A percentile compares a stretch with the other conserved stretches of the same genome.
Conservation (phyloP, 2,797 vertebrate species). For the Sebastes minor region DNA sequence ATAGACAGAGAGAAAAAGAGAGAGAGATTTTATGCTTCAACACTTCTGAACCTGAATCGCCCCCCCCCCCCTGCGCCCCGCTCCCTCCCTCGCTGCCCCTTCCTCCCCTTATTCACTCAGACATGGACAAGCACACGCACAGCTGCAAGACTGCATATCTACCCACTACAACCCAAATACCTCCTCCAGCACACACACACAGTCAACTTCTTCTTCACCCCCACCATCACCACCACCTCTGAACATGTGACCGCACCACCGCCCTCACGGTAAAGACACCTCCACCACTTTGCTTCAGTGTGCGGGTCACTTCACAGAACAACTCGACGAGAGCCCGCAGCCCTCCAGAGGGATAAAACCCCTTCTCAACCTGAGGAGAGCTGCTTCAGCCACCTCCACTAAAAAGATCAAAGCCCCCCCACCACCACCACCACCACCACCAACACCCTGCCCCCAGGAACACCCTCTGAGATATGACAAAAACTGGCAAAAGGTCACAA, state of each 20-base stretch:
- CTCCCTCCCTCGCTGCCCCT: conserved; percentile 6
- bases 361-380: conserved; percentile 59
- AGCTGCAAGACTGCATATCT: conserved; percentile 70
- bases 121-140: conserved; percentile 70
- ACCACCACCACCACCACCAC: not conserved
- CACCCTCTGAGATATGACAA: conserved; percentile 37
- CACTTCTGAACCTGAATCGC: conserved; percentile 79
- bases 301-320: conserved; percentile 82
- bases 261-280: conserved; percentile 75
- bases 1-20: conserved; percentile 49
- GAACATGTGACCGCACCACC: conserved; percentile 55
- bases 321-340: conserved; percentile 69
- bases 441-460: conserved; percentile 17
- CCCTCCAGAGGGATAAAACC: conserved; percentile 67
- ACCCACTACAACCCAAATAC: conserved; percentile 37
- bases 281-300: conserved; percentile 81
- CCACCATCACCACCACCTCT: conserved; percentile 49
- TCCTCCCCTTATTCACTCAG: conserved; percentile 69
- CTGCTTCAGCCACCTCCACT: conserved; percentile 57
- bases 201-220: conserved; percentile 27
- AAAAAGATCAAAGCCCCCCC: conserved; percentile 48
- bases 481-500: conserved; percentile 56
- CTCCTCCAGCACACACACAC: conserved; percentile 21
- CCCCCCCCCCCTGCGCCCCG: conserved; percentile 39
- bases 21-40: conserved; percentile 83